Evolutionary conservation across 2,797 vertebrate genomes (phyloP), one percentile per base, ranked within the genome.

Genomic region (Micromesistius poutassou): DNA sequence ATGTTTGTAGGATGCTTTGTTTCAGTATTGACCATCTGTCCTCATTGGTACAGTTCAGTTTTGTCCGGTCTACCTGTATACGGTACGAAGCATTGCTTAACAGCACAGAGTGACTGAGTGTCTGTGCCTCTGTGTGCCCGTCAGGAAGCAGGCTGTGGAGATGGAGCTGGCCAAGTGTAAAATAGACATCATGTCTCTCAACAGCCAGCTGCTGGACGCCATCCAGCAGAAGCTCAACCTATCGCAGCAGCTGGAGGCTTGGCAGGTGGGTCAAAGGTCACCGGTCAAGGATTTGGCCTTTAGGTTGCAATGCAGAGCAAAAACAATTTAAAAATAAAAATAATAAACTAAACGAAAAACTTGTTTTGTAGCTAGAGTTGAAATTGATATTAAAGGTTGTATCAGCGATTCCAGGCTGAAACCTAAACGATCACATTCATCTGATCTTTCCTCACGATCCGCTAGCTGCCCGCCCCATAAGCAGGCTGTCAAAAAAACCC

Each of bases 191-290:
- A 97, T 98, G 96, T 97, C 97, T 90, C 93, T 99, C 80, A 99
- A 98, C 84, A 97, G 95, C 92, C 97, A 99, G 86, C 94, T 99
- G 80, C 92, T 99, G 91, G 97, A 99, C 0, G 97, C 97, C 88
- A 98, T 98, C 91, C 97, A 99, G 92, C 97, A 99, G 94, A 99
- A 99, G 86, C 95, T 98, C 87, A 98, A 96, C 90, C 94, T 99
- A 89, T 99, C 98, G 0, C 98, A 99, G 92, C 97, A 99, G 95
- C 95, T 99, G 87, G 98, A 99, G 94, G 97, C 98, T 74, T 99
- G 98, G 98, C 98, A 99, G 97, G 97, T 99, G 90, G 88, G 91
- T 85, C 85, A 80, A 68, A 33, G 76, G 13, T 66, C 77, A 80
- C 25, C 16, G 12, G 71, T 6, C 1, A 73, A 62, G 19, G n/a